Evolutionary conservation across 92 coral and sea anemone species (phyloP).

Genomic region (Phenganax marumi): DNA sequence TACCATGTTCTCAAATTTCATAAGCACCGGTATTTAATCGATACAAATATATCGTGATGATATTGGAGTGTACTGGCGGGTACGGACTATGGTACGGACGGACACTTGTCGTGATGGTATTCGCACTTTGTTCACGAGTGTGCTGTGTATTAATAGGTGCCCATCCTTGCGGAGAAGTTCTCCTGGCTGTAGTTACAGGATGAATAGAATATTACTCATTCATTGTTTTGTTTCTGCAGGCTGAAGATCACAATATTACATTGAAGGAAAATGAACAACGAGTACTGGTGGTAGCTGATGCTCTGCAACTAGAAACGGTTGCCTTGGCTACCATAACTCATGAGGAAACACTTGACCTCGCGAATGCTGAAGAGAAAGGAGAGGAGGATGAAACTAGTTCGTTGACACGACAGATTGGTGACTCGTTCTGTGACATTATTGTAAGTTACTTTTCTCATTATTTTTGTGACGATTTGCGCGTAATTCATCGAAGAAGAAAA

Average conservation of each 20-base stretch:
- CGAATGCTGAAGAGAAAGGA: conserved; percentile 82
- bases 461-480: not conserved
- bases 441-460: conserved; percentile 53
- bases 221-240: conserved; percentile 50
- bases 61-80: too few species aligned
- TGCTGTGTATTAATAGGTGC: too few species aligned
- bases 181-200: not conserved
- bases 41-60: too few species aligned
- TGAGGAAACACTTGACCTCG: conserved; percentile 80
- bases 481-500: too few species aligned
- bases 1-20: too few species aligned
- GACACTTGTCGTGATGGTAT: too few species aligned
- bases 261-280: conserved; percentile 72
- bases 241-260: conserved; percentile 76
- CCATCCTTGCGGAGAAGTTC: too few species aligned
- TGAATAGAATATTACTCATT: not conserved
- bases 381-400: conserved; percentile 66
- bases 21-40: too few species aligned
- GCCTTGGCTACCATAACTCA: conserved; percentile 77
- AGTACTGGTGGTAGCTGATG: conserved; percentile 60
- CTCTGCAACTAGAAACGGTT: conserved; percentile 73
- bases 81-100: too few species aligned
- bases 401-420: conserved; percentile 78
- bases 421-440: conserved; percentile 82
- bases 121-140: too few species aligned